Percentiles rank a stretch among this genome's conserved stretches.
Evolutionary conservation across 2,888 invertebrate genomes (phyloP).

Genomic region (Polydrusus cervinus): DNA sequence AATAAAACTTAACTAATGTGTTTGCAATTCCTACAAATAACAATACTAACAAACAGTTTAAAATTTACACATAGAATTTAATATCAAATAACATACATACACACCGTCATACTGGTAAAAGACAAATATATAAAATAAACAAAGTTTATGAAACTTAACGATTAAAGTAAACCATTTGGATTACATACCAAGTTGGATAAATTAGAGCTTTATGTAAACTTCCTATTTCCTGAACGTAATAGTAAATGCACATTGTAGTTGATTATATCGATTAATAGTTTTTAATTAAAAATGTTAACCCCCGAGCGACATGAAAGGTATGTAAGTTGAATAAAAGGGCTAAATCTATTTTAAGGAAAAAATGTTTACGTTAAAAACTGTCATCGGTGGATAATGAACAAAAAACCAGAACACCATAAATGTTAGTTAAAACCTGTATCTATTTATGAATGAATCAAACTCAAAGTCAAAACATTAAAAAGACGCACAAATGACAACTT

Average conservation of each 20-base stretch:
- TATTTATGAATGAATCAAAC: too few relatives aligned
- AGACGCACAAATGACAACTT: too few relatives aligned
- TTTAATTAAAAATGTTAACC: not conserved
- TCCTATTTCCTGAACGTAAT: not conserved
- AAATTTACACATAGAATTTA: constrained; percentile 9
- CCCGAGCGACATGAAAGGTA: too few relatives aligned
- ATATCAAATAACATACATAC: constrained; percentile 15
- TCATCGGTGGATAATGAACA: too few relatives aligned
- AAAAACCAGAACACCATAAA: too few relatives aligned
- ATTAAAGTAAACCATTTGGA: not conserved
- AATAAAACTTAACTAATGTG: constrained; percentile 22
- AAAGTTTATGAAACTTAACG: not conserved
- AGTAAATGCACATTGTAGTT: constrained; percentile 8
- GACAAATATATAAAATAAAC: constrained; percentile 11
- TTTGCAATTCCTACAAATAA: constrained; percentile 9
- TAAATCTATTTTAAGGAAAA: too few relatives aligned
- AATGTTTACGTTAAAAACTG: too few relatives aligned
- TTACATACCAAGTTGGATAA: constrained; percentile 2
- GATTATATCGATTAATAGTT: not conserved
- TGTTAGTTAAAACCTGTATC: too few relatives aligned
- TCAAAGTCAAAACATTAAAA: too few relatives aligned
- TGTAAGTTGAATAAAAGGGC: too few relatives aligned
- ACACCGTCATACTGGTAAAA: constrained; percentile 16
- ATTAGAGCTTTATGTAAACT: not conserved
- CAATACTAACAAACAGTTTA: constrained; percentile 2